Base-by-base conservation (phyloP, 2,113 vertebrate species). In the Lasiurus cinereus region DNA sequence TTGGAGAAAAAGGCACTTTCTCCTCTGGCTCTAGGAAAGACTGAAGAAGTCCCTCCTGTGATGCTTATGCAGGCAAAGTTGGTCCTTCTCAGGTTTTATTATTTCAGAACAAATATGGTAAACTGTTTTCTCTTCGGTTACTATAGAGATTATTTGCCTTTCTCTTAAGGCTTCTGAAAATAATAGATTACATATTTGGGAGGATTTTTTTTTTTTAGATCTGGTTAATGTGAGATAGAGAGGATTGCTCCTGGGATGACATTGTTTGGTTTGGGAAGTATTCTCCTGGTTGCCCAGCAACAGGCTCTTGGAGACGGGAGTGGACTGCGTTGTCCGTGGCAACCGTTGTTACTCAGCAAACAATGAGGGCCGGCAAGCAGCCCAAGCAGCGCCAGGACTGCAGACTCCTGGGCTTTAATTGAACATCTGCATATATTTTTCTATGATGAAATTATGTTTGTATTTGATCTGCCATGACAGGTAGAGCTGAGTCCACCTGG, bases 261-360 rank as follows among this genome's bases (percentile, higher is more conserved):
- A 99, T 99, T 99, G 99, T 99, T 99, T 99, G 98, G 98, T 99
- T 99, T 99, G 99, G 99, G 99, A 99, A 99, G 99, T 98, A 99
- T 99, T 99, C 98, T 98, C 97, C 94, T 83, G 84, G 99, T 99
- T 95, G 98, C 99, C 70, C 94, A 96, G 99, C 99, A 99, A 99
- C 99, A 97, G 97, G 98, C 97, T 98, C 98, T 98, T 99, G 98
- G 99, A 99, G 98, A 98, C 99, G 96, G 99, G 99, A 99, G 99
- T 98, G 98, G 98, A 99, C 99, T 97, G 98, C 97, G 99, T 99
- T 97, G 96, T 98, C 99, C 98, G 82, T 98, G 98, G 99, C 99
- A 99, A 99, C 99, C 93, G 98, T 98, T 99, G 99, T 99, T 99
- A 98, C 98, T 99, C 97, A 98, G 98, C 99, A 99, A 99, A 99